Conservation (phyloP, 2,797 vertebrate species). For the Myotis vivesi region DNA sequence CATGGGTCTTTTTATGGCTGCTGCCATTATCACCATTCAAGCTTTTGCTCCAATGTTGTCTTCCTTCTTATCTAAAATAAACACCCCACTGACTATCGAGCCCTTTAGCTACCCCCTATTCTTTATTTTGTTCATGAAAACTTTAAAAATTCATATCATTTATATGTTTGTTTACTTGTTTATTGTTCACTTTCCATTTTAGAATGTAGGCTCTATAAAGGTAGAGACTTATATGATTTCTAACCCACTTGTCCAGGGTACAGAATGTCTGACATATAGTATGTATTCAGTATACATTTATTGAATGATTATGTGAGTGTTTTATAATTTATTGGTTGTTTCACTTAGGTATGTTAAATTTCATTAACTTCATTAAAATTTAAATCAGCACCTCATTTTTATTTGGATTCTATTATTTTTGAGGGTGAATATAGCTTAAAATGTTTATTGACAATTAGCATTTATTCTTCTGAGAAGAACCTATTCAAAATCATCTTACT, state of each 20-base stretch:
- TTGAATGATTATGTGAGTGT: background rate
- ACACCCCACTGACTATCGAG: background rate
- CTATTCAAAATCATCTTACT: conserved; percentile 15
- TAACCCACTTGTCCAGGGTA: background rate
- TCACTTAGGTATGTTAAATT: background rate
- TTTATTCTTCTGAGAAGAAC: background rate
- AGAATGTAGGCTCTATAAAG: background rate
- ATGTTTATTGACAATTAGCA: background rate
- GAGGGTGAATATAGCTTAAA: background rate
- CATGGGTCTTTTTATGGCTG: background rate
- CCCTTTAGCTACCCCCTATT: background rate
- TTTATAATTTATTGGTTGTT: background rate
- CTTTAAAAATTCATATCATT: background rate
- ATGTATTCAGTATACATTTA: background rate
- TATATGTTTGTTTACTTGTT: background rate
- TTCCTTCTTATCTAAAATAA: background rate
- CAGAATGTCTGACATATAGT: background rate
- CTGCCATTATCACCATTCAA: background rate
- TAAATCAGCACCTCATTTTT: background rate
- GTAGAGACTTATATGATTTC: background rate
- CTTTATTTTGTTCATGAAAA: background rate
- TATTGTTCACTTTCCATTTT: background rate
- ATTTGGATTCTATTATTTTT: background rate
- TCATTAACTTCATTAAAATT: background rate
- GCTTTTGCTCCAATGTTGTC: background rate